A percentile compares a stretch with the other conserved stretches of the same genome.
These are phyloP conservation scores for Zeuzera pyrina DNA, from an alignment of 2,888 invertebrate genomes.

Conservation along the genomic window DNA sequence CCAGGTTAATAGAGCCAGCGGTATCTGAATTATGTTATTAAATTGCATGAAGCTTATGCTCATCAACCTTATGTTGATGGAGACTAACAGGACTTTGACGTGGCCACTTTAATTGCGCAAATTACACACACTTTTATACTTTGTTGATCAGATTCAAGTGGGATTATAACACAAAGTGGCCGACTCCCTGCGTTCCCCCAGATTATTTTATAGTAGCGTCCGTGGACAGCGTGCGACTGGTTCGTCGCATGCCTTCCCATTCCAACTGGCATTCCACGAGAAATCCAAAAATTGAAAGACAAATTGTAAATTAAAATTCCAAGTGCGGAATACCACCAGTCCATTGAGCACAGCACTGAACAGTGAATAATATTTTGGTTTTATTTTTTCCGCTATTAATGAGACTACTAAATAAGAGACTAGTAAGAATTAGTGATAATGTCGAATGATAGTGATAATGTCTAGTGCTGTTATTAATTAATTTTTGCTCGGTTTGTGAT, in stretches of 20 bases:
- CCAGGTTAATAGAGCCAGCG: conserved; percentile 60
- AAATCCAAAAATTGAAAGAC: conserved; percentile 46
- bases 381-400: conserved; percentile 3
- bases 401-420: too few relatives aligned
- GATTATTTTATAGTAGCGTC: conserved; percentile 29
- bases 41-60: conserved; percentile 56
- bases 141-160: background rate
- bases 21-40: conserved; percentile 65
- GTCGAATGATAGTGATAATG: too few relatives aligned
- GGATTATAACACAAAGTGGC: conserved; percentile 15
- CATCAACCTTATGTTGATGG: conserved; percentile 12
- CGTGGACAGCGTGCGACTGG: conserved; percentile 50
- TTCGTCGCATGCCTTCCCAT: conserved; percentile 46
- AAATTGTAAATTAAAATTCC: conserved; percentile 62
- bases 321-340: conserved; percentile 14
- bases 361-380: conserved; percentile 4
- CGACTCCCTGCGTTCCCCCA: conserved; percentile 28
- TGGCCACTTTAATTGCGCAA: conserved; percentile 12
- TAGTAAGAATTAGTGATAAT: too few relatives aligned
- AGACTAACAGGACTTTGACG: conserved; percentile 49
- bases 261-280: conserved; percentile 40
- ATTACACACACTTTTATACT: too few relatives aligned
- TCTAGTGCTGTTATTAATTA: too few relatives aligned
- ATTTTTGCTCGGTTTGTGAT: too few relatives aligned
- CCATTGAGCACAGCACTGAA: background rate